Conservation (phyloP, 2,888 invertebrate genomes). For the Tetrapedia diversipes region DNA sequence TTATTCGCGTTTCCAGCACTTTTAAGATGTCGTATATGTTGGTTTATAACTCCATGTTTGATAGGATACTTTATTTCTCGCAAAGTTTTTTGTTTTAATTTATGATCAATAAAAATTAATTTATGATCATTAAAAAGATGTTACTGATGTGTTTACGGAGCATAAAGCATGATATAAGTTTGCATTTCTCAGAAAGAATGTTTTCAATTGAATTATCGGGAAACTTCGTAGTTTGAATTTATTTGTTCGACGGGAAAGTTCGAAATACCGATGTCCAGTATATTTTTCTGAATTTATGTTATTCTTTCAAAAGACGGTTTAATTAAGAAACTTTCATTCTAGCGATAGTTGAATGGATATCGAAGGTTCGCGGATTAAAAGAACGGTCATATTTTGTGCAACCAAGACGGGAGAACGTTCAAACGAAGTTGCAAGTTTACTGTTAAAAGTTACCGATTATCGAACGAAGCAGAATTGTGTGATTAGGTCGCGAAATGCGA, state of each 20-base stretch:
- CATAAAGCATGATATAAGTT: not conserved
- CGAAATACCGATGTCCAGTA: not conserved
- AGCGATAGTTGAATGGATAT: not conserved
- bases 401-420: not conserved
- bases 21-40: not conserved
- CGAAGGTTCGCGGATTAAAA: not conserved
- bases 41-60: not conserved
- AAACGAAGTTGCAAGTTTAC: not conserved
- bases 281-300: not conserved
- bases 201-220: not conserved
- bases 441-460: not conserved
- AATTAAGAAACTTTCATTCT: not conserved
- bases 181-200: not conserved
- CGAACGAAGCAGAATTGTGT: not conserved
- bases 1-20: not conserved
- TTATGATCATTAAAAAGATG: too few relatives aligned
- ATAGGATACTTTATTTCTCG: not conserved
- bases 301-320: not conserved
- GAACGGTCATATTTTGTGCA: not conserved
- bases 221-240: constrained; percentile 24
- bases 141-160: not conserved
- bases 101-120: not conserved
- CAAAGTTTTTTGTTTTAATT: not conserved
- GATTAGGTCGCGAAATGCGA: not conserved
- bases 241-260: not conserved